phyloP scores from a whole-genome alignment of 2,888 invertebrate species.

The Pogonocherus hispidulus region DNA sequence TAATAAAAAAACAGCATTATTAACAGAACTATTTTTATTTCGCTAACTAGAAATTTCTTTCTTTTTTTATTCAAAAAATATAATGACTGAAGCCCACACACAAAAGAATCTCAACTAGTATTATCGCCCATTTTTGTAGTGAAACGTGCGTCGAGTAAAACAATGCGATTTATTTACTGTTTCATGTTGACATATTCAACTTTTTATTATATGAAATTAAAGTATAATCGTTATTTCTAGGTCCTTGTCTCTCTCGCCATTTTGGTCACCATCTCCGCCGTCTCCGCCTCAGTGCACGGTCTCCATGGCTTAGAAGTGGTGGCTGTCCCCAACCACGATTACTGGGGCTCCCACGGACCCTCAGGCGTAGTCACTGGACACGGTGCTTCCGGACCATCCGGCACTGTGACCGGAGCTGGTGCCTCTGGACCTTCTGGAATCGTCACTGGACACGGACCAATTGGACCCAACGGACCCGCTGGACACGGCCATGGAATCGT shows the following conservation, averaged over 20 bases:
- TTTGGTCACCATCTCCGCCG: neutral
- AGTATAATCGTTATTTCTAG: neutral
- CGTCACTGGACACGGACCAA: slow-evolving; percentile 15
- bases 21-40: too few relatives aligned
- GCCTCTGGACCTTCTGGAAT: slow-evolving; percentile 33
- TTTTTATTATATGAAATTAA: too few relatives aligned
- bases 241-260: slow-evolving; percentile 15
- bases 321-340: slow-evolving; percentile 24
- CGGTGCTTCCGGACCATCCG: slow-evolving; percentile 32
- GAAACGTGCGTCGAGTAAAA: too few relatives aligned
- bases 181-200: too few relatives aligned
- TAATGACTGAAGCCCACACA: too few relatives aligned
- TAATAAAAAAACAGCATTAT: too few relatives aligned
- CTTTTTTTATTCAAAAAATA: too few relatives aligned
- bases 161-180: too few relatives aligned
- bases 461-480: slow-evolving; percentile 28
- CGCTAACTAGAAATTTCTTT: too few relatives aligned
- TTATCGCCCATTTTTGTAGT: too few relatives aligned
- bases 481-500: slow-evolving; percentile 13
- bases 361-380: slow-evolving; percentile 36
- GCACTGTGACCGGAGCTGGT: slow-evolving; percentile 25
- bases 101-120: too few relatives aligned
- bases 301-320: slow-evolving; percentile 8
- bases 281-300: slow-evolving; percentile 13
- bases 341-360: slow-evolving; percentile 28